Base-by-base conservation (phyloP, 2,888 invertebrate species). In the Eupithecia insigniata region DNA sequence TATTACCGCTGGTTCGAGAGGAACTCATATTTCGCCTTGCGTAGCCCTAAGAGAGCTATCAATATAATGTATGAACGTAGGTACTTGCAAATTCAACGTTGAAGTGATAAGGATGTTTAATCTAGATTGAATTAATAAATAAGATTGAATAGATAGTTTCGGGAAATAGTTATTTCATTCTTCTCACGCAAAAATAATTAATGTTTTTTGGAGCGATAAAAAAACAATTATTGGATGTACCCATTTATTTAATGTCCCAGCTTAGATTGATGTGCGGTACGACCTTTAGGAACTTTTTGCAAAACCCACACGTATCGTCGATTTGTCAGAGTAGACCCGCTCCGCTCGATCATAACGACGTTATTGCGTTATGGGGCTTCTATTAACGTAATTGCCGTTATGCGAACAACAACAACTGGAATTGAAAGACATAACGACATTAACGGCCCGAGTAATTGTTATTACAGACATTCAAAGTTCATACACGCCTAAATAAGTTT, bases 351-450 rank as follows among this genome's bases (percentile, higher is more conserved):
- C 62, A 22, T 64, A 64, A 36, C 34, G 36, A 22, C 34, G 58
- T 36, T 34, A n/a, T 32, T 34, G 62, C 62, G 62, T 64, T 64
- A 64, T 64, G 62, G 62, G n/a, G n/a, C 34, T 64, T 64, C 62
- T 34, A 64, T 36, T 34, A 12, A 36, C 32, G 34, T 64, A 36
- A 64, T 36, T 22, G 36, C 36, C 62, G 62, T 36, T 64, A 64
- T 36, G 62, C 36, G 62, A 64, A 64, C 62, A 64, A 64, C 62
- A 64, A 64, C 62, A 64, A 64, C 62, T 64, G 22, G 36, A 64
- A 64, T 64, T 64, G 62, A 64, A 64, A 64, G 32, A 64, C 62
- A 62, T 62, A 62, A 62, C 62, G 62, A 62, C 36, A 64, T 64
- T 64, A 64, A 64, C 62, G 62, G 36, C 62, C 62, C 62, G 62